A percentile compares a stretch with the other conserved stretches of the same genome.
Evolutionary conservation across 2,113 vertebrate species (phyloP).

Genomic region (Puma concolor): DNA sequence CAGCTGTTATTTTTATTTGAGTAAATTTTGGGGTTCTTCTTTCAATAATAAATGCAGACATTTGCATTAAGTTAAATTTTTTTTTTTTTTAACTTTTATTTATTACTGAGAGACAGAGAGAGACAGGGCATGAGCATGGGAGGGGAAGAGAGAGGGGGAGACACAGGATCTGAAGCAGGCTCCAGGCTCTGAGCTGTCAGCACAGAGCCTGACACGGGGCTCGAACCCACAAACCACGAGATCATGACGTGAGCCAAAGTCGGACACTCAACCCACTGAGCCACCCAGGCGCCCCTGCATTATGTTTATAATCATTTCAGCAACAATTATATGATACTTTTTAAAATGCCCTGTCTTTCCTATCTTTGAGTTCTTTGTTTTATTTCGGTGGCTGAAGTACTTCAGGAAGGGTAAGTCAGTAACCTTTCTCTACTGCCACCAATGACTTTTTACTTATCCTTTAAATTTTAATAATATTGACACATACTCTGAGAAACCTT

Average conservation of each 20-base stretch:
- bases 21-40: not conserved
- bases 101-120: no score
- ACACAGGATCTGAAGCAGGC: no score
- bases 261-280: no score
- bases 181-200: no score
- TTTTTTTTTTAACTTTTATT: no score
- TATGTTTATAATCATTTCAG: constrained; percentile 15
- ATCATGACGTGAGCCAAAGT: no score
- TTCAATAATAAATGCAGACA: not conserved
- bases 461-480: constrained; percentile 45
- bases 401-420: not conserved
- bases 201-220: no score
- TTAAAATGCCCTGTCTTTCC: not conserved
- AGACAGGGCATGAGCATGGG: no score
- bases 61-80: not conserved
- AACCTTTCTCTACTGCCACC: not conserved
- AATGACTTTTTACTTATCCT: not conserved
- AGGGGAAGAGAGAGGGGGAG: no score
- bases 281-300: not conserved
- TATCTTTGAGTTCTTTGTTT: constrained; percentile 37
- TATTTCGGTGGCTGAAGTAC: constrained; percentile 3
- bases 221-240: no score
- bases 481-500: not conserved
- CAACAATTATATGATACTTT: not conserved
- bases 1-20: constrained; percentile 52